These are phyloP conservation scores for Rhabdomys dilectus DNA, from an alignment of 2,113 vertebrate genomes.

Conservation along the genomic window DNA sequence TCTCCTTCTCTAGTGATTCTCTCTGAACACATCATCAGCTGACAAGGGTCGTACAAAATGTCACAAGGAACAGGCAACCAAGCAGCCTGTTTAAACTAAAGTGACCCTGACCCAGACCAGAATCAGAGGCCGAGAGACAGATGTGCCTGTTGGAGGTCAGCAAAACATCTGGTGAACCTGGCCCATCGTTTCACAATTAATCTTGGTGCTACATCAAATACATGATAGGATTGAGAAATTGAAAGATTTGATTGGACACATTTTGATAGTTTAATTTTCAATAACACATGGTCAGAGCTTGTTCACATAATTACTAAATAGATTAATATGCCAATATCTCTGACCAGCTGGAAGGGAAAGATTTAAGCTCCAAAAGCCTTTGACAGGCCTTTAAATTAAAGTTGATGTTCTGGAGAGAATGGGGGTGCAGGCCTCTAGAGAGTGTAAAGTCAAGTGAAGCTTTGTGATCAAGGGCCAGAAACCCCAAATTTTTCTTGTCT, in stretches of 20 bases:
- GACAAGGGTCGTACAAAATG: neutral
- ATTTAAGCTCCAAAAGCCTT: constrained; percentile 72
- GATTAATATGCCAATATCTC: constrained; percentile 83
- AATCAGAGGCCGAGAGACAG: constrained; percentile 48
- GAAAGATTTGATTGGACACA: constrained; percentile 78
- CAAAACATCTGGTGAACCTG: constrained; percentile 63
- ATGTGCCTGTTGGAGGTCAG: constrained; percentile 46
- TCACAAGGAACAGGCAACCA: neutral
- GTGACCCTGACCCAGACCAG: neutral
- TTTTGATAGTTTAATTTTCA: constrained; percentile 84
- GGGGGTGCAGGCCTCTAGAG: constrained; percentile 5
- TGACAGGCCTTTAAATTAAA: constrained; percentile 73
- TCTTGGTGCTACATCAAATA: constrained; percentile 71
- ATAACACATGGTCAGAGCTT: constrained; percentile 80
- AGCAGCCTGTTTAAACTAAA: neutral
- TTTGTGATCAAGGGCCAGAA: neutral
- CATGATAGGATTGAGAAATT: constrained; percentile 62
- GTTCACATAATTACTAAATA: constrained; percentile 81
- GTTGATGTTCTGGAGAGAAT: constrained; percentile 72
- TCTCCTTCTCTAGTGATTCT: neutral
- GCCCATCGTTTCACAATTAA: constrained; percentile 71
- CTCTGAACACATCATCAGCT: neutral
- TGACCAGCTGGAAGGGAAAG: constrained; percentile 76
- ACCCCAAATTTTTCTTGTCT: neutral
- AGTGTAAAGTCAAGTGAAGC: constrained; percentile 1